Percentiles rank a stretch among this genome's conserved stretches.
phyloP scores from a whole-genome alignment of 64 coral and sea anemone species.

The Dendrophyllia cribrosa region DNA sequence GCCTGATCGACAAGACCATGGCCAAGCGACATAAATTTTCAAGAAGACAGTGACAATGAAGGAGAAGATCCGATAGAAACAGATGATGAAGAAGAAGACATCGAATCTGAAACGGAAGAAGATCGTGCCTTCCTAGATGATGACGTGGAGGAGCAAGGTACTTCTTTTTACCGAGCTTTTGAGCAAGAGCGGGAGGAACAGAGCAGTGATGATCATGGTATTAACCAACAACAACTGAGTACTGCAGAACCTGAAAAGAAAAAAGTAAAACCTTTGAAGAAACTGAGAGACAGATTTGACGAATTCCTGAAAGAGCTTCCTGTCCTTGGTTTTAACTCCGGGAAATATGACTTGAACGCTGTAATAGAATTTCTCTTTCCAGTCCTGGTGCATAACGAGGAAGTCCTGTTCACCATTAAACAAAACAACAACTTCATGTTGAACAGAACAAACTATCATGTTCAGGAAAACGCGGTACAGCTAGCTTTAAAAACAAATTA shows the following conservation, averaged over 20 bases:
- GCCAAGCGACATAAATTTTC: neutral
- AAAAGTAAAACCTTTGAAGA: neutral
- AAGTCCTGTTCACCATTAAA: too few species aligned
- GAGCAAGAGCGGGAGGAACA: neutral
- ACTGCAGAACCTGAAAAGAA: neutral
- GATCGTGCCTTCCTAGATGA: constrained; percentile 65
- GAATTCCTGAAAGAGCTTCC: constrained; percentile 35
- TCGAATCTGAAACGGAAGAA: constrained; percentile 65
- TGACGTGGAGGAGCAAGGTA: constrained; percentile 36
- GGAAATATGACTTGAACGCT: too few species aligned
- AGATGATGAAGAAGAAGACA: constrained; percentile 68
- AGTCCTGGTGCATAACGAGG: too few species aligned
- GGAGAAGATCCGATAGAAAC: constrained; percentile 50
- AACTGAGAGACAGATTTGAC: constrained; percentile 9
- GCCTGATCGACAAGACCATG: neutral
- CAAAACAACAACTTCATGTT: too few species aligned
- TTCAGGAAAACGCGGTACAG: too few species aligned
- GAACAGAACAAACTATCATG: too few species aligned
- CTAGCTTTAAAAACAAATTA: too few species aligned
- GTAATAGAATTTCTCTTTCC: too few species aligned
- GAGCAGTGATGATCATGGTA: neutral
- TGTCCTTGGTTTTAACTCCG: constrained; percentile 7
- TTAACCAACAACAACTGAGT: neutral
- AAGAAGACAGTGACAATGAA: constrained; percentile 13
- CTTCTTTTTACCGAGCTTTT: constrained; percentile 52